Conservation (phyloP, 2,888 invertebrate genomes). For the Saturnia japonica region DNA sequence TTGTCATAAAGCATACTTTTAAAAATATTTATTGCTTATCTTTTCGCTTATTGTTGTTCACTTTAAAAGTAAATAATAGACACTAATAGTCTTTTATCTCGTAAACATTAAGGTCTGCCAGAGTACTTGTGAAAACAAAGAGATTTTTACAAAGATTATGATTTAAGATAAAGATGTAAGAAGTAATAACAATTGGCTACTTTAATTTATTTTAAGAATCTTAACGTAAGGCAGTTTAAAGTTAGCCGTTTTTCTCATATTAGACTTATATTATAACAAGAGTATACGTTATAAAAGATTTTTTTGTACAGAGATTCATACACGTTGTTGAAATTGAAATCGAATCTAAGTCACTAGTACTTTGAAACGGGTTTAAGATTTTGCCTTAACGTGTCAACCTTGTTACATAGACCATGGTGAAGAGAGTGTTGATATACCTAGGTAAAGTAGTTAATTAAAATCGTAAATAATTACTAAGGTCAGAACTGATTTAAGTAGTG, state of each 20-base stretch:
- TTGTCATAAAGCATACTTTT: neutral
- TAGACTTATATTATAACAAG: neutral
- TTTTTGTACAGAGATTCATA: no score
- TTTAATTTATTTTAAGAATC: neutral
- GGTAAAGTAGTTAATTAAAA: neutral
- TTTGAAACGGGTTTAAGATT: no score
- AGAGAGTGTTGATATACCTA: neutral
- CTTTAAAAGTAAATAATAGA: neutral
- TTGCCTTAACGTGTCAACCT: neutral
- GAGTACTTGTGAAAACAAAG: conserved; percentile 2
- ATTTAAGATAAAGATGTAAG: neutral
- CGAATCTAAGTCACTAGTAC: no score
- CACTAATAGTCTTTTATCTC: neutral
- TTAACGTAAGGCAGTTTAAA: neutral
- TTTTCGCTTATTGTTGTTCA: neutral
- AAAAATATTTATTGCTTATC: neutral
- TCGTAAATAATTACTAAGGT: neutral
- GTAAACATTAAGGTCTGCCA: neutral
- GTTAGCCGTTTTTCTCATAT: neutral
- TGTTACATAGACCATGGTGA: neutral
- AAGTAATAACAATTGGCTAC: neutral
- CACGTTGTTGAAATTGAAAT: no score
- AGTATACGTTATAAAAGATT: no score
- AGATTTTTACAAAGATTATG: neutral
- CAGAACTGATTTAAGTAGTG: neutral